Base-by-base conservation (phyloP, 2,797 vertebrate species). In the Anas bahamensis region DNA sequence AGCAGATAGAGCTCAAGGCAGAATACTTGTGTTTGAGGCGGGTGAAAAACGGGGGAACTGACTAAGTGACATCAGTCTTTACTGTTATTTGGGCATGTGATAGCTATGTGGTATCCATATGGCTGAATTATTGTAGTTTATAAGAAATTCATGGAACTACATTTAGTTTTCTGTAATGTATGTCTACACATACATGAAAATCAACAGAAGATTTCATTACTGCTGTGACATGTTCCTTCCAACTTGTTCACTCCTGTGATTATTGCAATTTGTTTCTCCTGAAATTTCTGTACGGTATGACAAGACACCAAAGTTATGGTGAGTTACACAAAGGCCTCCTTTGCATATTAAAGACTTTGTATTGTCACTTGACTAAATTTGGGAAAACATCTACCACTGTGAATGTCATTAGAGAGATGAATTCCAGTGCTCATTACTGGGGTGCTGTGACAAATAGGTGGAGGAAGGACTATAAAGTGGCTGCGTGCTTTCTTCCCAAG, bases 361-460 rank as follows among this genome's bases (percentile, higher is more conserved):
- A 33, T 83, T 96, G 95, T 96, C 93, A 90, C 93, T 94, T 37
- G 88, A 80, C 78, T 94, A 88, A 90, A 93, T 95, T 95, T 95
- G 94, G 95, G 91, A 90, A 35, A 89, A 33, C 88, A 80, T 87
- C 86, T 72, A 74, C 44, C 70, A 55, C 94, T 29, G 95, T 5
- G 94, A 88, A 92, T 52, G 90, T 92, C 91, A 70, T 93, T 69
- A 86, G 91, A 65, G 89, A 90, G 94, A 87, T 56, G 93, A 77
- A 91, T 83, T 68, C 89, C 88, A 23, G 86, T 17, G 91, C 91
- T 95, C 91, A 5, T 94, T 89, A 77, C 88, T 35, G 88, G 88
- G 87, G 50, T 22, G 88, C 88, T 48, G 88, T 87, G 94, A 94
- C 88, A 93, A 66, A 91, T 72, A 77, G 68, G 50, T 39, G 89